Conservation (phyloP, 2,797 vertebrate species). For the Lemur catta region DNA sequence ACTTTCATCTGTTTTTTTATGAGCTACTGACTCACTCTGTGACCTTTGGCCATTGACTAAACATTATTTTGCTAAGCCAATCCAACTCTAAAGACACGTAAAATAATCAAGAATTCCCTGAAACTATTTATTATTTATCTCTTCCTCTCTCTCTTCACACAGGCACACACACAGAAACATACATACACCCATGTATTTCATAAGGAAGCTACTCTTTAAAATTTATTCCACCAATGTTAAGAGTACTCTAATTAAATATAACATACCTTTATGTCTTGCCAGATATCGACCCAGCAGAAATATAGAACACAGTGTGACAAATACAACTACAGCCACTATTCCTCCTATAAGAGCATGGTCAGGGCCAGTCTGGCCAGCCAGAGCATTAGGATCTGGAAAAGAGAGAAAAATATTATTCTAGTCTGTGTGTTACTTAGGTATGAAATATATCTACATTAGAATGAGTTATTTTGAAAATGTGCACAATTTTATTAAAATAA, state of each 20-base stretch:
- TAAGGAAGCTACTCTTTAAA: neutral
- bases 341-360: conserved; percentile 98
- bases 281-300: conserved; percentile 98
- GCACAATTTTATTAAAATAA: neutral
- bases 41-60: neutral
- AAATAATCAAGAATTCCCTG: conserved; percentile 58
- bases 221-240: conserved; percentile 25
- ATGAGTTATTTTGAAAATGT: neutral
- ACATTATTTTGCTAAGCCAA: conserved; percentile 52
- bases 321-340: conserved; percentile 98
- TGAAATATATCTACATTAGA: neutral
- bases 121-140: neutral
- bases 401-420: conserved; percentile 41
- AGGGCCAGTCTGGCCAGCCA: conserved; percentile 91
- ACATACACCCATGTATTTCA: neutral
- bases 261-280: conserved; percentile 99
- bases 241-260: neutral
- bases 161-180: neutral
- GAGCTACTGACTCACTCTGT: neutral
- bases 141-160: neutral
- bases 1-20: neutral
- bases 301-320: conserved; percentile 98
- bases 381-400: conserved; percentile 93
- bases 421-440: neutral
- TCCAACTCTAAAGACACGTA: conserved; percentile 30